These are phyloP conservation scores for Nothoprocta pentlandii DNA, from an alignment of 2,113 vertebrate genomes.

Conservation along the genomic window DNA sequence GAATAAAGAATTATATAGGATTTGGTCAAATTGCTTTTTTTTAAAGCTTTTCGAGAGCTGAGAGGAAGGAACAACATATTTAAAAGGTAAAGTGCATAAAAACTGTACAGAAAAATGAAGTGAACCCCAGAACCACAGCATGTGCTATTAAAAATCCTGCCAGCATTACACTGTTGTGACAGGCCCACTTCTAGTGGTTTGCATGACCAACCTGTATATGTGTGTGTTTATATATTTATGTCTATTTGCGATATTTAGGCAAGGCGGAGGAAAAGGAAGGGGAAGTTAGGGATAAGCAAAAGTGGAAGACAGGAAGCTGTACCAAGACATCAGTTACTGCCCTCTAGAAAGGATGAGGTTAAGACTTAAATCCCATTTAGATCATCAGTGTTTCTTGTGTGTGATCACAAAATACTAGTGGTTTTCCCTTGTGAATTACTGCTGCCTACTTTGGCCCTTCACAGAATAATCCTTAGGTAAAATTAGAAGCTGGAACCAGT, in stretches of 20 bases:
- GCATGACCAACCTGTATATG: not conserved
- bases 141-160: not conserved
- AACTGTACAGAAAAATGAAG: not conserved
- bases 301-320: not conserved
- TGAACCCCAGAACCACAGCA: not conserved
- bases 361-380: not conserved
- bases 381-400: not conserved
- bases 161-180: rapidly evolving
- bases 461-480: constrained; percentile 33
- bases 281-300: not conserved
- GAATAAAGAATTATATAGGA: not conserved
- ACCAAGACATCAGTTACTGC: not conserved
- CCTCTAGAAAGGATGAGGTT: not conserved
- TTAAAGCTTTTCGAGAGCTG: not conserved
- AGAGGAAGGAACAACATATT: not conserved
- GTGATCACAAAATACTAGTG: not conserved
- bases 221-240: not conserved
- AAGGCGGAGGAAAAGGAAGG: not conserved
- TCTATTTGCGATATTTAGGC: not conserved
- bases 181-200: not conserved
- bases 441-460: not conserved
- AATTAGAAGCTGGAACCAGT: constrained; percentile 44
- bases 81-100: not conserved
- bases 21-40: not conserved
- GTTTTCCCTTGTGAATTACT: constrained; percentile 16